Conservation (phyloP, 1,140 invertebrate species). For the Lepidurus couesii region DNA sequence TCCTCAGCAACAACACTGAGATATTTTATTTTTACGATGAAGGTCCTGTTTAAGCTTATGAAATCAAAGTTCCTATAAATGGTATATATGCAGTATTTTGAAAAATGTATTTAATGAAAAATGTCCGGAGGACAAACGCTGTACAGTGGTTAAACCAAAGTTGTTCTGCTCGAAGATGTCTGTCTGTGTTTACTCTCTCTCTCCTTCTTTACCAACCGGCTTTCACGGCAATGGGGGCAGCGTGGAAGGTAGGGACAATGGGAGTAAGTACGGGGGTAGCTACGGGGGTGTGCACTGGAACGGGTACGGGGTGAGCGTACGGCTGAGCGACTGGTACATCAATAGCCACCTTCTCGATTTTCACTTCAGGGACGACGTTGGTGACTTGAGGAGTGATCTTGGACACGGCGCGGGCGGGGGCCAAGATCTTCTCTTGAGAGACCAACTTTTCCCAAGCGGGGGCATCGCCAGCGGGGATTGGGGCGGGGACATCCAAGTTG, state of each 20-base stretch:
- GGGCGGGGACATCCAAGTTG: slow-evolving; percentile 26
- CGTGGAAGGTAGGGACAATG: neutral
- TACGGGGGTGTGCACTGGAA: slow-evolving; percentile 42
- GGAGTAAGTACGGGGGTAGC: slow-evolving; percentile 26
- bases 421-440: slow-evolving; percentile 38
- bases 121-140: too few species aligned
- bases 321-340: slow-evolving; percentile 36
- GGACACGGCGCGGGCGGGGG: slow-evolving; percentile 40
- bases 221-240: neutral
- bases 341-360: slow-evolving; percentile 39
- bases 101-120: too few species aligned
- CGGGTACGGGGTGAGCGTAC: slow-evolving; percentile 28
- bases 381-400: slow-evolving; percentile 41
- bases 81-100: too few species aligned
- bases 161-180: neutral
- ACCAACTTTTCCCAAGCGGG: slow-evolving; percentile 36
- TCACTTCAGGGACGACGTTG: slow-evolving; percentile 40
- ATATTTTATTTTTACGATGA: too few species aligned
- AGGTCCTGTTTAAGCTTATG: too few species aligned
- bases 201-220: neutral
- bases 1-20: too few species aligned
- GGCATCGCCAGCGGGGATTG: slow-evolving; percentile 37
- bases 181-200: neutral
- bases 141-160: neutral
- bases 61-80: too few species aligned